A percentile compares a stretch with the other conserved stretches of the same genome.
These are phyloP conservation scores for Agapornis roseicollis DNA, from an alignment of 2,113 vertebrate species.

Conservation along the genomic window DNA sequence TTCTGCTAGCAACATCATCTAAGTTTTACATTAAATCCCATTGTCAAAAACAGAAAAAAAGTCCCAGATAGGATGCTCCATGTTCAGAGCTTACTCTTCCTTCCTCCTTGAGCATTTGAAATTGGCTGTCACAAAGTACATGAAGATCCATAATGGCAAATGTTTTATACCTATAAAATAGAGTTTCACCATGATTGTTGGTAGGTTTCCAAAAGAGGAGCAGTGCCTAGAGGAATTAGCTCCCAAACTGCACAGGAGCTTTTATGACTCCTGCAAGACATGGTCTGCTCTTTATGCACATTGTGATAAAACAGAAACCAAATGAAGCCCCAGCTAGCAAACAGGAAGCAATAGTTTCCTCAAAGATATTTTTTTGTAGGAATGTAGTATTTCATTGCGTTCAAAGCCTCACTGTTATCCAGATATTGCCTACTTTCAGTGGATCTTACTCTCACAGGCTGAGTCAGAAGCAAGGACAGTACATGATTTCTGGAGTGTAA, in stretches of 20 bases:
- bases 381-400: not conserved
- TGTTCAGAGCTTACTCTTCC: not conserved
- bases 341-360: not conserved
- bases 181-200: not conserved
- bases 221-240: not conserved
- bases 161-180: not conserved
- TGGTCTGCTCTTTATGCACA: accelerated
- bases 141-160: not conserved
- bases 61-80: not conserved
- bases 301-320: not conserved
- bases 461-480: not conserved
- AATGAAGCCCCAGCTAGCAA: not conserved
- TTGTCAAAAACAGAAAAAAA: not conserved
- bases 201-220: not conserved
- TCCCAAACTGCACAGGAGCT: not conserved
- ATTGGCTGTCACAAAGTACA: not conserved
- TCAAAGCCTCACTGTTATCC: not conserved
- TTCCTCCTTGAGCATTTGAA: not conserved
- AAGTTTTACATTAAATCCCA: not conserved
- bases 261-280: not conserved
- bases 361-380: not conserved
- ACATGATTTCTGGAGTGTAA: not conserved
- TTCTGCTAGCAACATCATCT: not conserved
- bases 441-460: not conserved
- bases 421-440: not conserved